These are phyloP conservation scores for Anarsia innoxiella DNA, from an alignment of 2,888 invertebrate genomes.

Conservation along the genomic window DNA sequence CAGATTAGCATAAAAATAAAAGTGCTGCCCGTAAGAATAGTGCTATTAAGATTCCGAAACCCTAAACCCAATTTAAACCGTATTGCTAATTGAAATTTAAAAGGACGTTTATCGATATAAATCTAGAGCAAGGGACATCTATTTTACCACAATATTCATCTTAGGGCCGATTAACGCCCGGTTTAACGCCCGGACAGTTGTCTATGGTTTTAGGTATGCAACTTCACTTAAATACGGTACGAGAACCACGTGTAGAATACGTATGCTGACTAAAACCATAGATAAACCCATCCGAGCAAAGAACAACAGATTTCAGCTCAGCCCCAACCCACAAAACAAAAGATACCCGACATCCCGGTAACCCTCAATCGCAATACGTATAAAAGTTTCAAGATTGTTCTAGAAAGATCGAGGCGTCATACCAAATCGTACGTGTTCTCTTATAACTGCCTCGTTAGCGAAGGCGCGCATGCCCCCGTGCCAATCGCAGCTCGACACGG, in stretches of 20 bases:
- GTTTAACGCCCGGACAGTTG: no score
- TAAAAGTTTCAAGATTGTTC: background rate
- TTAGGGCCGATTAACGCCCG: no score
- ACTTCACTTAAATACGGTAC: no score
- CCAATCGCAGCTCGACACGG: slow-evolving; percentile 66
- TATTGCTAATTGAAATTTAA: slow-evolving; percentile 32
- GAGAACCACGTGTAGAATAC: no score
- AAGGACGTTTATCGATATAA: slow-evolving; percentile 33
- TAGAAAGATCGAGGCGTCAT: slow-evolving; percentile 36
- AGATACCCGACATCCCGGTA: no score
- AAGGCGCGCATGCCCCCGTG: slow-evolving; percentile 68
- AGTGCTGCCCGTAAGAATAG: slow-evolving; percentile 32
- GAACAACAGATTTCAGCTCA: no score
- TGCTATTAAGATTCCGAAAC: slow-evolving; percentile 24
- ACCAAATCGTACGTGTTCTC: slow-evolving; percentile 73
- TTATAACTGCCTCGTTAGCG: slow-evolving; percentile 69
- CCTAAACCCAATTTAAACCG: slow-evolving; percentile 32
- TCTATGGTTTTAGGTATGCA: no score
- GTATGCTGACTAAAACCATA: no score
- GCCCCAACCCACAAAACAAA: no score
- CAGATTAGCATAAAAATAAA: background rate
- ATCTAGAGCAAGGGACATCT: background rate
- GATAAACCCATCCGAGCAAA: no score
- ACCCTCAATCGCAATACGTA: slow-evolving; percentile 42
- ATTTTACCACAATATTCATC: no score